These are phyloP conservation scores for Anastrepha obliqua DNA, from an alignment of 1,140 invertebrate species.

Conservation along the genomic window DNA sequence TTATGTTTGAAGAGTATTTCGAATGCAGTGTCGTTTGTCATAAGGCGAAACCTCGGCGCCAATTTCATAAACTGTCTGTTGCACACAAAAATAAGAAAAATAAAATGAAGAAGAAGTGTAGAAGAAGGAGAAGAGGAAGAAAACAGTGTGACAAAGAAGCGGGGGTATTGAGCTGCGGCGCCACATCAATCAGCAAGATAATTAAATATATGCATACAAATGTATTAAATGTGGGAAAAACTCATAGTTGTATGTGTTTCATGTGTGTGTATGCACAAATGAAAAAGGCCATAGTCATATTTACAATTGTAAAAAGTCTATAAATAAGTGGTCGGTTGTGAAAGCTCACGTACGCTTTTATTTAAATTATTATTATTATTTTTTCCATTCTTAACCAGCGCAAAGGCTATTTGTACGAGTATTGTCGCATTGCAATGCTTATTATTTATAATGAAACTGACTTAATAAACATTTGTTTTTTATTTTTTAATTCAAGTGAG, in stretches of 20 bases:
- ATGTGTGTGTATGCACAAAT: background rate
- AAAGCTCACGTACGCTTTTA: background rate
- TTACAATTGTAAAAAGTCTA: background rate
- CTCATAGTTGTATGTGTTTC: background rate
- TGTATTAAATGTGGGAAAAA: constrained; percentile 44
- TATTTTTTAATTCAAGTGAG: too few species aligned
- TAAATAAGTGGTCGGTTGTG: background rate
- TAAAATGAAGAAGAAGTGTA: background rate
- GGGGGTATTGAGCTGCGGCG: constrained; percentile 39
- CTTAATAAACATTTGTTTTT: background rate
- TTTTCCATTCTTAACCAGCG: background rate
- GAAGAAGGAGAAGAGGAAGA: background rate
- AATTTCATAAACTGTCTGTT: constrained; percentile 29
- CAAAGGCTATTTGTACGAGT: background rate
- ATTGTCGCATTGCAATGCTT: background rate
- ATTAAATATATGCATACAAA: constrained; percentile 50
- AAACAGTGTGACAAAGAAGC: background rate
- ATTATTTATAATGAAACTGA: background rate
- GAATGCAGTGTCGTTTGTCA: constrained; percentile 1
- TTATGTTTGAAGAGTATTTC: background rate
- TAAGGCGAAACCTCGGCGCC: constrained; percentile 35
- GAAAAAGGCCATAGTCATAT: too few species aligned
- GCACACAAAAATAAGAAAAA: background rate
- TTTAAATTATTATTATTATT: background rate
- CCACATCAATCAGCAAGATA: constrained; percentile 45